Base-by-base conservation (phyloP, 2,888 invertebrate species). In the Mythimna ferrago region DNA sequence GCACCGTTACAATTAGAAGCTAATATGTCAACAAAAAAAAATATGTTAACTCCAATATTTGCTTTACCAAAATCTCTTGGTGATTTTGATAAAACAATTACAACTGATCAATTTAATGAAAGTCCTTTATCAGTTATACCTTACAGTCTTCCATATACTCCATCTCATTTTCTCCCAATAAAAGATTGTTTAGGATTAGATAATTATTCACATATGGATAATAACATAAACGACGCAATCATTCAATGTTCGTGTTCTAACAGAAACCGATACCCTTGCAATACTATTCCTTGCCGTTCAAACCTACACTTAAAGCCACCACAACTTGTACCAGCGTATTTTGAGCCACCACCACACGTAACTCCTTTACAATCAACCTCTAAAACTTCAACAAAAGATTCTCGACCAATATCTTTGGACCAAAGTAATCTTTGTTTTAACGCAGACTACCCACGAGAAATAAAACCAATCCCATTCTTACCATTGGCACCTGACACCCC, bases 251-350 rank as follows among this genome's bases (percentile, higher is more conserved):
- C 64, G 9, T 32, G 32, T 32, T 2, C 14, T 5, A n/a, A 19
- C 2, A 32, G 1, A 11, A 41, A 69, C 6, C 51, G 4, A 21
- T 21, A 21, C 51, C 21, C 48, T 21, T 70, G 21, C 21, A 41
- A 41, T 32, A n/a, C 21, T 6, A n/a, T 14, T 10, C 38, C 76
- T 66, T 66, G 16, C 57, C 35, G 19, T 11, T 6, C 6, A 3
- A 64, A 74, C 2, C 80, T 64, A 2, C 32, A 51, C 54, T 32
- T 60, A 5, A 35, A 11, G 35, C 4, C 41, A 16, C 48, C 51
- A 41, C 58, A 56, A 7, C 9, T 14, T 6, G 14, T 16, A 0
- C 9, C 41, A n/a, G 14, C 51, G 0, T 53, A 44, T 56, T 26
- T 41, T 6, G 35, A 66, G 56, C 6, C 58, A 14, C 3, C 44